Evolutionary conservation across 1,140 invertebrate species (phyloP).

Genomic region (Bombus turneri): DNA sequence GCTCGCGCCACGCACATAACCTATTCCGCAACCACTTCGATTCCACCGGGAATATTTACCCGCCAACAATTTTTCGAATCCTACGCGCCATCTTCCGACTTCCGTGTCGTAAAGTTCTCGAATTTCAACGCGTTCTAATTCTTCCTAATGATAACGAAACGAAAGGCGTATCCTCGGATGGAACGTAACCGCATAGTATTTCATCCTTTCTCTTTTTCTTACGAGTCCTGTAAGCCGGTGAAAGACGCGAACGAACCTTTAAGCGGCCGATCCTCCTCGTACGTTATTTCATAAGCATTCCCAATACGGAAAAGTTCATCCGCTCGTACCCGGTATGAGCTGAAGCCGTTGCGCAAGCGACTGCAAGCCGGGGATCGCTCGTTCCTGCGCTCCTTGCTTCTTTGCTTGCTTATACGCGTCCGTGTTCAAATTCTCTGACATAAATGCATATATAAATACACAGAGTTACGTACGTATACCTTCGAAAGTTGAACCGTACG

Average conservation of each 20-base stretch:
- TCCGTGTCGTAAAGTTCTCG: no score
- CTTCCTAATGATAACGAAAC: background rate
- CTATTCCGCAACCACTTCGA: constrained; percentile 10
- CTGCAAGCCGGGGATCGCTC: constrained; percentile 20
- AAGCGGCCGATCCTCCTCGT: constrained; percentile 66
- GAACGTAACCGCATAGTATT: constrained; percentile 39
- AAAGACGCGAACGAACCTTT: constrained; percentile 72
- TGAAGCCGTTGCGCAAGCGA: constrained; percentile 67
- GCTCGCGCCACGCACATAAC: constrained; percentile 2
- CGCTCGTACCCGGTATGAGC: constrained; percentile 60
- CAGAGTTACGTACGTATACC: background rate
- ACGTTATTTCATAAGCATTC: constrained; percentile 80
- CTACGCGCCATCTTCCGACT: no score
- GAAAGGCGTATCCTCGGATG: no score
- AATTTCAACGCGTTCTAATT: background rate
- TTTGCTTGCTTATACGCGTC: background rate
- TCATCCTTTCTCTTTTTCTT: constrained; percentile 66
- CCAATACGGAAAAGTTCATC: constrained; percentile 78
- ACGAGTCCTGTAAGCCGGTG: constrained; percentile 40
- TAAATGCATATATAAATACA: background rate
- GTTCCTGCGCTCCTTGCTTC: background rate
- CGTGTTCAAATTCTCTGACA: constrained; percentile 25
- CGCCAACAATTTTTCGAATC: background rate
- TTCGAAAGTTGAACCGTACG: background rate
- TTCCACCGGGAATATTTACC: background rate